Base-by-base conservation (phyloP, 2,113 vertebrate genomes). In the Orientallactaga bullata region DNA sequence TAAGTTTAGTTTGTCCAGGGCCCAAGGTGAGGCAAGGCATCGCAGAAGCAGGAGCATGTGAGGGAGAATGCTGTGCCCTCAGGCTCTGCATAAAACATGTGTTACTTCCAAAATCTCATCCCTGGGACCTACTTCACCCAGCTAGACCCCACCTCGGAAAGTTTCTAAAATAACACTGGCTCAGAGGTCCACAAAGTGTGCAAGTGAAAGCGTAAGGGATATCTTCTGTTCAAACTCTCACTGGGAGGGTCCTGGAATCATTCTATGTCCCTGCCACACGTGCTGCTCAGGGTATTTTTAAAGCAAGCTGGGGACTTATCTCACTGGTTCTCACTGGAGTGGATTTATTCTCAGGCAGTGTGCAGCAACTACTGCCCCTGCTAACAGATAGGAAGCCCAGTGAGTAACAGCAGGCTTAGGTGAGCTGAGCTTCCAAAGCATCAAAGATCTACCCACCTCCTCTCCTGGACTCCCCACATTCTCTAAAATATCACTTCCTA, bases 401-500 rank as follows among this genome's bases (percentile, higher is more conserved):
- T 60, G 5, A 71, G 47, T 17, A 77, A 69, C 51, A 76, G 60
- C 51, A 32, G 51, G 39, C 16, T 60, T n/a, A 20, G 8, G 42
- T 37, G 51, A 83, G 7, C 9, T 60, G 79, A 68, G 30, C 12
- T 32, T 77, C n/a, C n/a, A 32, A 3, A 72, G 60, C 60, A 85
- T 92, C 71, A 85, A 89, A 90, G n/a, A n/a, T n/a, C n/a, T 1
- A 37, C 0, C 15, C 24, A 42, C 20, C 15, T 61, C 13, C 9
- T 82, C 71, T 85, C 79, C 35, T 37, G 24, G n/a, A 47, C 39
- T 95, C 68, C 71, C 12, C 37, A 51, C 16, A 71, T 4, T 66
- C 35, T 9, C 88, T 92, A 85, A 94, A 93, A 91, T 58, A 94
- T 60, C 61, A 73, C 74, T 35, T 7, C n/a, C 2, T 55, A 79